Evolutionary conservation across 2,888 invertebrate species (phyloP), one percentile per base, ranked within the genome.

Genomic region (Meteorus cinctellus): DNA sequence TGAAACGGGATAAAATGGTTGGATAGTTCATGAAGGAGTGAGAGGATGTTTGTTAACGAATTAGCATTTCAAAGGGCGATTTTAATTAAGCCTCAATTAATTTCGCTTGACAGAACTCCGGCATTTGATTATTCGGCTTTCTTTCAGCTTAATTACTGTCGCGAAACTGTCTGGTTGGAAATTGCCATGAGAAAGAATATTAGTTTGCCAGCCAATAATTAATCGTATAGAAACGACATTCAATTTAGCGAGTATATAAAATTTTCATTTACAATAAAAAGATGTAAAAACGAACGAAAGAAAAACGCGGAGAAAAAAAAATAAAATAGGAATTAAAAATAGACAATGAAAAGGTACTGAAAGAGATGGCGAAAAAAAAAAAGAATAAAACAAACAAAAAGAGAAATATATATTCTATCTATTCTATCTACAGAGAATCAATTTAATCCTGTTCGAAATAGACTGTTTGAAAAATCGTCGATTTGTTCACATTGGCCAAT

Each of bases 11-110:
- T 55, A 19, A 41, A 55, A 69, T 55, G 19, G 55, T n/a, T 55
- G 19, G 55, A 55, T 55, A 55, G 55, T 55, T 55, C 55, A 55
- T 55, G 55, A 55, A 19, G 8, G 55, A 55, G 55, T 55, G 74
- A 76, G 73, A 74, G 74, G 76, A 84, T 87, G 87, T 89, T 89
- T 89, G 87, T 87, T 86, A 85, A 86, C 79, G 86, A 86, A 89
- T 89, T 89, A 89, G 86, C 89, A 89, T 89, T 87, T 88, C 89
- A 89, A 89, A 89, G 89, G 87, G 86, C 85, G 85, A 87, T 85
- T 87, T 88, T 87, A 88, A 89, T 89, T 86, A 88, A 89, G 85
- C 81, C 86, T 87, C 87, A 89, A 89, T 89, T 88, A 88, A 88
- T 88, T 88, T 88, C 86, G 86, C 86, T 85, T 82, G 80, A 59